phyloP scores from a whole-genome alignment of 2,888 invertebrate genomes.

The Myathropa florea region DNA sequence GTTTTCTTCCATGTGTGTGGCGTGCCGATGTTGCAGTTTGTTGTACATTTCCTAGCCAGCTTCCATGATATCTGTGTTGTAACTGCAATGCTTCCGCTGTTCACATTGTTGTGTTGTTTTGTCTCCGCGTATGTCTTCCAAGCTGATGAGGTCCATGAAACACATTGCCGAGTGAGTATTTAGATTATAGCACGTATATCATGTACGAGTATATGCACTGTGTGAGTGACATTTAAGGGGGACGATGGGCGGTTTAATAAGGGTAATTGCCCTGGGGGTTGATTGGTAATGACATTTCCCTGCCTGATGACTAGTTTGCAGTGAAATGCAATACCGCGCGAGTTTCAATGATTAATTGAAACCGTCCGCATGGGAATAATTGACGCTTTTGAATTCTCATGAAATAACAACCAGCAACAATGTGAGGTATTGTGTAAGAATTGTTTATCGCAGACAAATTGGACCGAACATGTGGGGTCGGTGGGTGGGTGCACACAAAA shows the following conservation, averaged over 20 bases:
- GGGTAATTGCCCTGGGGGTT: slow-evolving; percentile 24
- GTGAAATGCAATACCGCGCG: slow-evolving; percentile 27
- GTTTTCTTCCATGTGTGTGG: slow-evolving; percentile 29
- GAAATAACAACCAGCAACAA: neutral
- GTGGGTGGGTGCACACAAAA: neutral
- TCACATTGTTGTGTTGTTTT: slow-evolving; percentile 93
- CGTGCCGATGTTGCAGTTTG: slow-evolving; percentile 79
- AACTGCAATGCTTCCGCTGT: slow-evolving; percentile 91
- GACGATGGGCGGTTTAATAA: slow-evolving; percentile 10
- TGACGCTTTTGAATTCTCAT: neutral
- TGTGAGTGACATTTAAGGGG: neutral
- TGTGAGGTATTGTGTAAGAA: slow-evolving; percentile 10
- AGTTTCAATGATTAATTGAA: slow-evolving; percentile 22
- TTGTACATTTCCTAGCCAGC: slow-evolving; percentile 87
- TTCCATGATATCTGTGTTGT: slow-evolving; percentile 90
- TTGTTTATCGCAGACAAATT: neutral
- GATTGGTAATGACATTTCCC: slow-evolving; percentile 21
- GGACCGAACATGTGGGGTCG: neutral
- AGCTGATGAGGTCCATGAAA: slow-evolving; percentile 96
- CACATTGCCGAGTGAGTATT: slow-evolving; percentile 93
- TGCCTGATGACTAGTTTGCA: neutral
- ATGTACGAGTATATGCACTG: neutral
- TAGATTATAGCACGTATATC: neutral
- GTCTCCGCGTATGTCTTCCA: slow-evolving; percentile 94
- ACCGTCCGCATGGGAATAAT: slow-evolving; percentile 10